Percentiles rank a stretch among this genome's conserved stretches.
These are phyloP conservation scores for Lasioglossum zephyrum DNA, from an alignment of 2,888 invertebrate genomes.

Conservation along the genomic window DNA sequence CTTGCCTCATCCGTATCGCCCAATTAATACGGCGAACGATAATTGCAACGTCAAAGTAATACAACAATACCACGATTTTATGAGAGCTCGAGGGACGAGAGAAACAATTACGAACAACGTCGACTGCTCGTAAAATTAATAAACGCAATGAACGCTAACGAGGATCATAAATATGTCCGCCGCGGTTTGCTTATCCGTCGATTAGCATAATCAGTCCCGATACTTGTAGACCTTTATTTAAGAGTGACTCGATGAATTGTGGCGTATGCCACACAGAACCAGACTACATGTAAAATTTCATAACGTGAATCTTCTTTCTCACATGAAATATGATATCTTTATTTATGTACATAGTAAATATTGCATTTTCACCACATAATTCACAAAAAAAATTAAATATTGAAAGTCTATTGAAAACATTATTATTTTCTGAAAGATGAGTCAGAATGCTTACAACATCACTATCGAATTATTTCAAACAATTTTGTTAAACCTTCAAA, in stretches of 20 bases:
- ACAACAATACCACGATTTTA: slow-evolving; percentile 29
- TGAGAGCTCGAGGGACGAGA: slow-evolving; percentile 28
- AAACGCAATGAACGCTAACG: slow-evolving; percentile 75
- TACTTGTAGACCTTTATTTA: slow-evolving; percentile 63
- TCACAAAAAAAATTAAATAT: background rate
- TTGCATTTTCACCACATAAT: background rate
- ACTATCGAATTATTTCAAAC: background rate
- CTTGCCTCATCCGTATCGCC: background rate
- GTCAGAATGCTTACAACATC: background rate
- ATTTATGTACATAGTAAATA: background rate
- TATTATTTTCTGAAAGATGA: background rate
- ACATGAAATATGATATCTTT: background rate
- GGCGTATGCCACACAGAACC: slow-evolving; percentile 26
- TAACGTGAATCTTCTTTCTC: background rate
- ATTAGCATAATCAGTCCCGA: slow-evolving; percentile 72
- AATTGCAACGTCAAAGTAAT: background rate
- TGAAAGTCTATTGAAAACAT: too few species aligned
- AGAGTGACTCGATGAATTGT: slow-evolving; percentile 64
- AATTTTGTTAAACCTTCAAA: background rate
- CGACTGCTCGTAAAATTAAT: slow-evolving; percentile 72
- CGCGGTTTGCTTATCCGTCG: slow-evolving; percentile 66
- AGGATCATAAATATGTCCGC: slow-evolving; percentile 70
- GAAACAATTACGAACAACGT: slow-evolving; percentile 53
- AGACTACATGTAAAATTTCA: slow-evolving; percentile 16
- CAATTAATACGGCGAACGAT: background rate